A percentile compares a stretch with the other conserved stretches of the same genome.
Conservation (phyloP, 1,140 invertebrate species). For the Apolygus lucorum region DNA sequence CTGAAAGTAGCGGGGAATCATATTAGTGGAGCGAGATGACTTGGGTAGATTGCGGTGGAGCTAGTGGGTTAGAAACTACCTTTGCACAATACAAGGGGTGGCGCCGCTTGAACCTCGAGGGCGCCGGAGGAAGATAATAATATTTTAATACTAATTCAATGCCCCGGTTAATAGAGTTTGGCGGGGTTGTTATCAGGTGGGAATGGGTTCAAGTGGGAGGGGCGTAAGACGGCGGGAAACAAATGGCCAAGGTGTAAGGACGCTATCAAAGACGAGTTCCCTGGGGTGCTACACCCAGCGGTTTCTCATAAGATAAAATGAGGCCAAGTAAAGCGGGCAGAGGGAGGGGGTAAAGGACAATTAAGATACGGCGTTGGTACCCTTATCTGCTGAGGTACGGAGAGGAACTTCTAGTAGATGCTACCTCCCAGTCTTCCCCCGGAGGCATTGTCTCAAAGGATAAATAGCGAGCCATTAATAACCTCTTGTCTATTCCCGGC, state of each 20-base stretch:
- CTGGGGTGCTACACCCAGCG: neutral
- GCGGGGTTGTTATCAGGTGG: constrained; percentile 12
- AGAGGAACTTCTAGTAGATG: constrained; percentile 4
- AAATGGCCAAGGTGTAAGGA: constrained; percentile 14
- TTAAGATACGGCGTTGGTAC: constrained; percentile 4
- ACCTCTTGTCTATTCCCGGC: constrained; percentile 5
- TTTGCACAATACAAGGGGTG: no score
- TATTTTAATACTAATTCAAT: constrained; percentile 17
- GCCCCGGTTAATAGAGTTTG: constrained; percentile 10
- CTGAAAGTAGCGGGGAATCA: neutral
- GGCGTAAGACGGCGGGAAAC: neutral
- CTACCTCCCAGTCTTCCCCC: constrained; percentile 2
- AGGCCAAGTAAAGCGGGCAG: constrained; percentile 1
- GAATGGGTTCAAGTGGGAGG: constrained; percentile 2
- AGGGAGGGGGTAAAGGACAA: neutral
- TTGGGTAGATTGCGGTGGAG: neutral
- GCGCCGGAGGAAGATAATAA: neutral
- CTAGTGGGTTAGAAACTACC: no score
- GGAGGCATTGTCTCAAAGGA: constrained; percentile 14
- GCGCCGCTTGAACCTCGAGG: neutral
- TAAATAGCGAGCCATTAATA: constrained; percentile 13
- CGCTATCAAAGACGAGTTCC: constrained; percentile 14
- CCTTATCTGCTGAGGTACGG: neutral
- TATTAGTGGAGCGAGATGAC: neutral
- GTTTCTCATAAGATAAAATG: constrained; percentile 11